phyloP scores from a whole-genome alignment of 2,113 vertebrate genomes.

The Xenopus laevis region DNA sequence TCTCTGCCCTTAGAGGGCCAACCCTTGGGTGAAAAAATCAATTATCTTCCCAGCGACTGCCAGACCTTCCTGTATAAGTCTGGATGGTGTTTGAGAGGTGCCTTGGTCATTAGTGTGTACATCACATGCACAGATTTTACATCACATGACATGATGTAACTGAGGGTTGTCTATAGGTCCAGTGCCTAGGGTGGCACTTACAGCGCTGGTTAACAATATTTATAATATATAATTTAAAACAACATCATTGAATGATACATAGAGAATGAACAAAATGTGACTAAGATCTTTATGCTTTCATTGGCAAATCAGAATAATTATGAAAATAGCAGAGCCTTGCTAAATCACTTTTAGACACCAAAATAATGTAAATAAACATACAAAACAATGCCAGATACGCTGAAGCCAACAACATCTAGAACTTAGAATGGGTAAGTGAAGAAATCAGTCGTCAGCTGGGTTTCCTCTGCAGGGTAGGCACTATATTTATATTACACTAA shows the following conservation, averaged over 20 bases:
- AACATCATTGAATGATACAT: constrained; percentile 81
- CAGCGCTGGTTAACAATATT: too few relatives aligned
- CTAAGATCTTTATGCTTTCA: constrained; percentile 66
- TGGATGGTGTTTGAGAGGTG: too few relatives aligned
- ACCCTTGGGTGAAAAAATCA: too few relatives aligned
- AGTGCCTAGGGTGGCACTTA: too few relatives aligned
- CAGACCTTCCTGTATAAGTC: too few relatives aligned
- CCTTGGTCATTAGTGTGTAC: too few relatives aligned
- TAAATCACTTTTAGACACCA: constrained; percentile 15
- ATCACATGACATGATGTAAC: too few relatives aligned
- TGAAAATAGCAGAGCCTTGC: constrained; percentile 59
- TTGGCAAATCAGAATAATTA: constrained; percentile 61
- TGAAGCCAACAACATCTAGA: constrained; percentile 54
- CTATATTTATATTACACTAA: constrained; percentile 40
- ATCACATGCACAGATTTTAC: too few relatives aligned
- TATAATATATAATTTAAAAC: constrained; percentile 95
- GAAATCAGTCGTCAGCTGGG: constrained; percentile 52
- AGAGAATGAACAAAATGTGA: constrained; percentile 68
- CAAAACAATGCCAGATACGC: constrained; percentile 54
- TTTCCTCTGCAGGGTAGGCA: constrained; percentile 48
- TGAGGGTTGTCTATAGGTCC: too few relatives aligned
- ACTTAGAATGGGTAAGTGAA: constrained; percentile 43
- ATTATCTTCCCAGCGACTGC: too few relatives aligned
- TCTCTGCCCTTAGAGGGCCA: too few relatives aligned
- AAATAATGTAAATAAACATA: constrained; percentile 50